These are phyloP conservation scores for Caenorhabditis elegans DNA, from an alignment of 1,140 invertebrate genomes.

Conservation along the genomic window WBcel235 BX284602.5:6691501-6692000, in stretches of 20 bases:
- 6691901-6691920: too few relatives aligned
- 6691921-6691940: too few relatives aligned
- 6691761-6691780: not conserved
- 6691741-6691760: not conserved
- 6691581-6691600: too few relatives aligned
- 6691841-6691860: not conserved
- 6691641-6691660: not conserved
- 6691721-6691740: conserved; percentile 11
- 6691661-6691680: not conserved
- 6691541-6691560: conserved; percentile 14
- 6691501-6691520: conserved; percentile 16
- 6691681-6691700: conserved; percentile 16
- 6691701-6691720: not conserved
- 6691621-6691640: conserved; percentile 21
- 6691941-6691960: not conserved
- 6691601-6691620: not conserved
- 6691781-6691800: too few relatives aligned
- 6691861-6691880: too few relatives aligned
- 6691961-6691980: conserved; percentile 20
- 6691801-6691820: too few relatives aligned
- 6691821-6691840: too few relatives aligned
- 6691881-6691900: not conserved
- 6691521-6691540: conserved; percentile 14
- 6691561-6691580: not conserved
- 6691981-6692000: not conserved